Evolutionary conservation across 2,113 vertebrate species (phyloP).

Genomic region (Maccullochella peelii): DNA sequence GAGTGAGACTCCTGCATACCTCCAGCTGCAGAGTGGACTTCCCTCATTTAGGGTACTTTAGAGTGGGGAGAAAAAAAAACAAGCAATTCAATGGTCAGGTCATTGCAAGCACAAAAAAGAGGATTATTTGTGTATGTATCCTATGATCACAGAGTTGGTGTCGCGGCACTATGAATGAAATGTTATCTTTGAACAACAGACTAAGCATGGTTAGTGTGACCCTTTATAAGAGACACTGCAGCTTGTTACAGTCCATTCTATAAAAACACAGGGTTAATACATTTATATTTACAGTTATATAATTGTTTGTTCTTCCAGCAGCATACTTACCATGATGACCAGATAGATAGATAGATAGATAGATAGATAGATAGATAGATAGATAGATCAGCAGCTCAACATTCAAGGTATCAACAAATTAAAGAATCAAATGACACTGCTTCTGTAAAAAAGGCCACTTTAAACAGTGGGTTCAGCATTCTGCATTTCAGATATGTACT

Average conservation of each 20-base stretch:
- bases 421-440: not conserved
- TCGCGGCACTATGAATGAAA: constrained; percentile 1
- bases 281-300: constrained; percentile 4
- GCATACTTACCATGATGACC: constrained; percentile 70
- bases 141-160: constrained; percentile 21
- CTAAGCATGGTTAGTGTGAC: constrained; percentile 5
- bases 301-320: not conserved
- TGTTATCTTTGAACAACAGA: constrained; percentile 24
- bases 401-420: not conserved
- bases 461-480: not conserved
- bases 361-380: constrained; percentile 15
- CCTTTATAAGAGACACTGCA: not conserved
- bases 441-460: not conserved
- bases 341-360: constrained; percentile 17
- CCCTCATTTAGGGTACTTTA: constrained; percentile 88
- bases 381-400: not conserved
- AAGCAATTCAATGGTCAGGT: constrained; percentile 76
- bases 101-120: constrained; percentile 51
- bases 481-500: not conserved
- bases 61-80: constrained; percentile 81
- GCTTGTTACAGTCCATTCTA: constrained; percentile 8
- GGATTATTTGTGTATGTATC: constrained; percentile 16
- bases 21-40: constrained; percentile 82
- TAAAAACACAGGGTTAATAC: not conserved
- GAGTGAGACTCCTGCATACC: constrained; percentile 83